A percentile compares a stretch with the other conserved stretches of the same genome.
These are phyloP conservation scores for Drepana falcataria DNA, from an alignment of 2,888 invertebrate species.

Conservation along the genomic window DNA sequence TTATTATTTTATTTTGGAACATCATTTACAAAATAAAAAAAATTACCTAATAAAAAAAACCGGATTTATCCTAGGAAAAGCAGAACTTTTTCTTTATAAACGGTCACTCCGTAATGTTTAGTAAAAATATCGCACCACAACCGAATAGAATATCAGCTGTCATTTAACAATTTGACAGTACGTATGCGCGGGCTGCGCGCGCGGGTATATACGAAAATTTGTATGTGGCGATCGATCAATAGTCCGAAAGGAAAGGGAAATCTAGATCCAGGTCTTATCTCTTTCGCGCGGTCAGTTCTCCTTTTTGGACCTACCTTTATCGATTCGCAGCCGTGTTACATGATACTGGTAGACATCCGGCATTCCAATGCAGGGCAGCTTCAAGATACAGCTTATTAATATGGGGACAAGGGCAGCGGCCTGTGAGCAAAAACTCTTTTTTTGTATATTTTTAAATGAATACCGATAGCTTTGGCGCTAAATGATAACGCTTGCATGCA, in stretches of 20 bases:
- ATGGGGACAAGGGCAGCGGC: slow-evolving; percentile 97
- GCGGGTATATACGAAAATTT: slow-evolving; percentile 25
- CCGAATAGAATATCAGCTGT: background rate
- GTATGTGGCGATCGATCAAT: slow-evolving; percentile 43
- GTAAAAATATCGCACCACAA: too few relatives aligned
- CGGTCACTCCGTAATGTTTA: too few relatives aligned
- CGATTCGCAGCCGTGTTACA: slow-evolving; percentile 45
- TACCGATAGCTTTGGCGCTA: slow-evolving; percentile 9
- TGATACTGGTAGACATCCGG: slow-evolving; percentile 44
- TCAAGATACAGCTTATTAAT: slow-evolving; percentile 84
- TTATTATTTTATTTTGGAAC: too few relatives aligned
- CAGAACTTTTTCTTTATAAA: too few relatives aligned
- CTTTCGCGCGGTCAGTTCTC: slow-evolving; percentile 50
- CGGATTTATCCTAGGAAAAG: too few relatives aligned
- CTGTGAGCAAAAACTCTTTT: slow-evolving; percentile 81
- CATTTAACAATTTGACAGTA: slow-evolving; percentile 5
- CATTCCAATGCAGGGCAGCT: slow-evolving; percentile 82
- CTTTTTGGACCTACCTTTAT: slow-evolving; percentile 48
- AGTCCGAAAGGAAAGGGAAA: slow-evolving; percentile 60
- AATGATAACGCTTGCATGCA: slow-evolving; percentile 58
- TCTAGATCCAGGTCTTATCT: slow-evolving; percentile 73
- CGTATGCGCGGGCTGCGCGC: slow-evolving; percentile 35
- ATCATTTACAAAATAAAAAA: too few relatives aligned
- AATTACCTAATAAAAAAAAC: too few relatives aligned
- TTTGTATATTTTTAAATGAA: slow-evolving; percentile 4